Conservation (phyloP, 1,140 invertebrate genomes). For the Harpegnathos saltator region DNA sequence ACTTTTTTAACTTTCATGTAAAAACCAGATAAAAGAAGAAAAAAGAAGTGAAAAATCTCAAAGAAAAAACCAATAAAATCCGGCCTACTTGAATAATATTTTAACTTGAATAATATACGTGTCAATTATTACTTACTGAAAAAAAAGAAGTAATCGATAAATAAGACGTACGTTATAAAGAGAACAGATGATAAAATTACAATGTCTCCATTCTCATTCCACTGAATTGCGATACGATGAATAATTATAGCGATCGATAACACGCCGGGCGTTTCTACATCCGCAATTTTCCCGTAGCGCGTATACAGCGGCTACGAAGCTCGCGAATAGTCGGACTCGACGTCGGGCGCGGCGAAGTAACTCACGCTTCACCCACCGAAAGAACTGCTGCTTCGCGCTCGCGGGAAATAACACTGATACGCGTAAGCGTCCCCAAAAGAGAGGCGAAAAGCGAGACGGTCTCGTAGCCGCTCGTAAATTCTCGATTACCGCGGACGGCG, state of each 20-base stretch:
- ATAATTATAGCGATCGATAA: not conserved
- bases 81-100: not conserved
- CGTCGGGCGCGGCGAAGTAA: slow-evolving; percentile 13
- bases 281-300: not conserved
- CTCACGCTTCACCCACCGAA: not conserved
- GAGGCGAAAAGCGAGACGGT: not conserved
- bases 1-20: not conserved
- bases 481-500: not conserved
- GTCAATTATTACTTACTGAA: too few relatives aligned
- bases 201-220: not conserved
- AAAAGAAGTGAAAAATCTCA: too few relatives aligned
- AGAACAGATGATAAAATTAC: not conserved
- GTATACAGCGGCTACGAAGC: not conserved
- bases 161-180: not conserved
- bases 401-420: not conserved
- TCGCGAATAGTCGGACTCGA: slow-evolving; percentile 22
- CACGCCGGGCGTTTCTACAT: not conserved
- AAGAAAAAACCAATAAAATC: not conserved
- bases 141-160: not conserved
- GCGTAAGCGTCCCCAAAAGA: slow-evolving; percentile 9
- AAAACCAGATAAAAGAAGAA: too few relatives aligned
- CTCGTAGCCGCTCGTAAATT: slow-evolving; percentile 9
- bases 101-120: too few relatives aligned
- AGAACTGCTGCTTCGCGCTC: not conserved
- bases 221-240: not conserved